Percentiles rank a stretch among this genome's conserved stretches.
Evolutionary conservation across 2,113 vertebrate genomes (phyloP).

Genomic region (Sinocyclocheilus grahami): DNA sequence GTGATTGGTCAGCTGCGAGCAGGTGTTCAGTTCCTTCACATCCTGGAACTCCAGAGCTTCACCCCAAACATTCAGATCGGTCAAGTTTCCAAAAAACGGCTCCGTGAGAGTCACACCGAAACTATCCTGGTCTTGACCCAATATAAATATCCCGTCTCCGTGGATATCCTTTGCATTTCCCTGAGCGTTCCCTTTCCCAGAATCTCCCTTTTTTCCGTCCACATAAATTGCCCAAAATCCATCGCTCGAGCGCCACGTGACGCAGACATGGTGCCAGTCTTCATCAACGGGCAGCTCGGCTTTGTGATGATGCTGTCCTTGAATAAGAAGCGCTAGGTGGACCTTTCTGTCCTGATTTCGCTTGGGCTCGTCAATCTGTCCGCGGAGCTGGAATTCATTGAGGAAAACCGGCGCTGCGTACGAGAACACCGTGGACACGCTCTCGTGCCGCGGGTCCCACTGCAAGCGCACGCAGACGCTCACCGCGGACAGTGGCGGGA

Average conservation of each 20-base stretch:
- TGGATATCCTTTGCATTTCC: slow-evolving; percentile 70
- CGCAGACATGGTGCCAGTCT: slow-evolving; percentile 87
- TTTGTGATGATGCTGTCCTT: slow-evolving; percentile 82
- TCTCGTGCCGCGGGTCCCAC: slow-evolving; percentile 74
- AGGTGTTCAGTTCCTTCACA: slow-evolving; percentile 72
- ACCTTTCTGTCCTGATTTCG: slow-evolving; percentile 57
- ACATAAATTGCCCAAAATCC: slow-evolving; percentile 23
- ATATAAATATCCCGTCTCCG: slow-evolving; percentile 79
- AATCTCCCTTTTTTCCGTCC: slow-evolving; percentile 61
- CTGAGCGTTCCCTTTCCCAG: slow-evolving; percentile 76
- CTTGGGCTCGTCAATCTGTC: slow-evolving; percentile 71
- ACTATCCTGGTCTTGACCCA: slow-evolving; percentile 91
- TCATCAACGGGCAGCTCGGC: slow-evolving; percentile 76
- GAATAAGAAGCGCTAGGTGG: slow-evolving; percentile 82
- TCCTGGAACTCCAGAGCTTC: slow-evolving; percentile 68
- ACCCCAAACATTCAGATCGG: slow-evolving; percentile 83
- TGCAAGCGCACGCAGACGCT: slow-evolving; percentile 83
- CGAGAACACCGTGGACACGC: slow-evolving; percentile 83
- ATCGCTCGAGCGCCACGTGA: slow-evolving; percentile 74
- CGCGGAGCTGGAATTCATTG: slow-evolving; percentile 88
- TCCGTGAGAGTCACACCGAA: slow-evolving; percentile 88
- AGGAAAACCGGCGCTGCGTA: slow-evolving; percentile 77
- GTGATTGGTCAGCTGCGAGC: slow-evolving; percentile 57
- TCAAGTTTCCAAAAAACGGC: slow-evolving; percentile 89
- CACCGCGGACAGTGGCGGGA: slow-evolving; percentile 75